A percentile compares a stretch with the other conserved stretches of the same genome.
phyloP scores from a whole-genome alignment of 2,888 invertebrate species.

The Leptinotarsa peninsularis region DNA sequence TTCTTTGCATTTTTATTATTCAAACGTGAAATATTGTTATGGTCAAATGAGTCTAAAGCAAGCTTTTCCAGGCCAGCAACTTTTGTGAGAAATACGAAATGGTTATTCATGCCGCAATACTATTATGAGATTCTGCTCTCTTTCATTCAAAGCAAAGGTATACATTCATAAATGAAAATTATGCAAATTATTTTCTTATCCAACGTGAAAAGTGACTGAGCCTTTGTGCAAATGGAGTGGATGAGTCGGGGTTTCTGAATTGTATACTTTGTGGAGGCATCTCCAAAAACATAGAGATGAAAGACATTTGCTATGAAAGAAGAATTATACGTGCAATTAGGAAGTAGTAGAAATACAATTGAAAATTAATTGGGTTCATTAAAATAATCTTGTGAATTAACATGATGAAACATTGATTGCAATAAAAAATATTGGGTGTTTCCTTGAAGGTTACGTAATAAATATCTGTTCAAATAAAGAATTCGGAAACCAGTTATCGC shows the following conservation, averaged over 20 bases:
- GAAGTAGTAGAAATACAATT: too few species aligned
- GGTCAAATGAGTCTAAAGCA: constrained; percentile 26
- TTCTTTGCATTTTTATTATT: constrained; percentile 27
- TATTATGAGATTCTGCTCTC: constrained; percentile 13
- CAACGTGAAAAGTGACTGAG: constrained; percentile 18
- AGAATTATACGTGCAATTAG: too few species aligned
- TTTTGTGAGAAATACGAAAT: constrained; percentile 18
- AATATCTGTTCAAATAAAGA: too few species aligned
- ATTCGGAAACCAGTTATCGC: too few species aligned
- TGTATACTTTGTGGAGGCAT: neutral
- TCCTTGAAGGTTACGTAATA: too few species aligned
- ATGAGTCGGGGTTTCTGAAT: constrained; percentile 3
- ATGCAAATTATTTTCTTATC: constrained; percentile 27
- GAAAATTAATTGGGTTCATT: too few species aligned
- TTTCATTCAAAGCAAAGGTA: constrained; percentile 21
- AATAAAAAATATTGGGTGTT: too few species aligned
- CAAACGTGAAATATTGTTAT: constrained; percentile 27
- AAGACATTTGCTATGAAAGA: too few species aligned
- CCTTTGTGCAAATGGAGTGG: constrained; percentile 14
- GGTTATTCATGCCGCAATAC: constrained; percentile 21
- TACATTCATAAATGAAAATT: constrained; percentile 26
- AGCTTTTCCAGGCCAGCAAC: constrained; percentile 14
- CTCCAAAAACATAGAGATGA: too few species aligned
- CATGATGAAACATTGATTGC: too few species aligned
- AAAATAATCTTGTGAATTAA: too few species aligned